A percentile compares a stretch with the other conserved stretches of the same genome.
Evolutionary conservation across 2,113 vertebrate species (phyloP).

Genomic region (Apodemus speciosus): DNA sequence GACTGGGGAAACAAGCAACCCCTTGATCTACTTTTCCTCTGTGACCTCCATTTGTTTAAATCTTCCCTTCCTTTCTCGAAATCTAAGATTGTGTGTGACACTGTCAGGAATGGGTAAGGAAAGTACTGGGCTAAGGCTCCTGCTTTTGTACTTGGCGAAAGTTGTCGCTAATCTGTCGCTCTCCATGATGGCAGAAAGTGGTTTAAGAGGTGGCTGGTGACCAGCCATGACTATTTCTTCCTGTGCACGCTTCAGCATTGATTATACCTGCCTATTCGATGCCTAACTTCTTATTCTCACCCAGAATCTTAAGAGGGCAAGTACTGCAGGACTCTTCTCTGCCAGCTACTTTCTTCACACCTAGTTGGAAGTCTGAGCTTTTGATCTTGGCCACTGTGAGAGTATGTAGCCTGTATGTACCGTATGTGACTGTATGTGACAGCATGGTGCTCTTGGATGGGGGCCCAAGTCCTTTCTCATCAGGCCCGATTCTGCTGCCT

Average conservation of each 20-base stretch:
- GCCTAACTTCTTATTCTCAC: too few relatives aligned
- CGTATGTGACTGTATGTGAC: neutral
- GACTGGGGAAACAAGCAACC: neutral
- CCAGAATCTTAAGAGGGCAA: neutral
- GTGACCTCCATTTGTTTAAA: neutral
- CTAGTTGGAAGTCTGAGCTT: neutral
- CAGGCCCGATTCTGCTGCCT: rapidly evolving
- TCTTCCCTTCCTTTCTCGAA: neutral
- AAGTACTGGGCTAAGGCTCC: rapidly evolving
- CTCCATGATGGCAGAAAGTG: neutral
- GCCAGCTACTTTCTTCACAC: neutral
- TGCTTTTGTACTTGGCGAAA: rapidly evolving
- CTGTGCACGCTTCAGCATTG: neutral
- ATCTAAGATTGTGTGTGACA: neutral
- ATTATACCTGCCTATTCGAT: neutral
- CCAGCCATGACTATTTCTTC: rapidly evolving
- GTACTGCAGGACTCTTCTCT: rapidly evolving
- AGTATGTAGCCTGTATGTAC: too few relatives aligned
- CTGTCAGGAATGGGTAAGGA: too few relatives aligned
- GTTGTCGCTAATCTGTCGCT: too few relatives aligned
- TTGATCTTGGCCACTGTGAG: neutral
- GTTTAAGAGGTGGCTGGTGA: neutral
- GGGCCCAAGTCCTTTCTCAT: rapidly evolving
- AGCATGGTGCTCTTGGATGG: neutral
- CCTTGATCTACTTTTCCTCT: neutral